Conservation (phyloP, 1,140 invertebrate species). For the Zelostemma sp. region DNA sequence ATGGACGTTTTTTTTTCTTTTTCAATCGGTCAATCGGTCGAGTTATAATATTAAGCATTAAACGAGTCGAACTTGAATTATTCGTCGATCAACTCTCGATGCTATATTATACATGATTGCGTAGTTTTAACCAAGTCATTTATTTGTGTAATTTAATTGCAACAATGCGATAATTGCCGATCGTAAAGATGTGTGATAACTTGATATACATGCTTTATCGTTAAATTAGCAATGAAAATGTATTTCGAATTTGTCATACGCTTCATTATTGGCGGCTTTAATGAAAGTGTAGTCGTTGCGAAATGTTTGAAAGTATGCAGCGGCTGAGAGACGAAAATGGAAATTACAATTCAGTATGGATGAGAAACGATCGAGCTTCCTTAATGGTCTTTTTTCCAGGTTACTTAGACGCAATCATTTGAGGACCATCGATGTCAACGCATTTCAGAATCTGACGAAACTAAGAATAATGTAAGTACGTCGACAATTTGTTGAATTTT, state of each 20-base stretch:
- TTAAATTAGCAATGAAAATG: no score
- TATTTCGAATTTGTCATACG: constrained; percentile 27
- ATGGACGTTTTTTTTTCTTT: no score
- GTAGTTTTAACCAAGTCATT: no score
- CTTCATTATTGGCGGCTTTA: constrained; percentile 11
- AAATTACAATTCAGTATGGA: constrained; percentile 42
- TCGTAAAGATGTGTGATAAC: no score
- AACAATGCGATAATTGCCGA: constrained; percentile 5
- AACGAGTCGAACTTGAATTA: no score
- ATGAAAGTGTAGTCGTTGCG: constrained; percentile 26
- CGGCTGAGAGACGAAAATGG: constrained; percentile 41
- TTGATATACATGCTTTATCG: no score
- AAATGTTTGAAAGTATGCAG: constrained; percentile 31
- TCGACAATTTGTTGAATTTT: constrained; percentile 13
- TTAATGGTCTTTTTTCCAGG: constrained; percentile 65
- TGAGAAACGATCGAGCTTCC: constrained; percentile 34
- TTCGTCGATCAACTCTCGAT: no score
- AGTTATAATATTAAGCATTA: no score
- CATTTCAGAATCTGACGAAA: constrained; percentile 76
- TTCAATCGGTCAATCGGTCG: no score
- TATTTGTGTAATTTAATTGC: not conserved
- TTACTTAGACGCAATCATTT: constrained; percentile 79
- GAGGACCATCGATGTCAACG: constrained; percentile 74
- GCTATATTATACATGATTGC: no score
- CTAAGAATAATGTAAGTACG: constrained; percentile 76